Conservation (phyloP, 2,797 vertebrate species). For the Stomatorhinus walkeri region DNA sequence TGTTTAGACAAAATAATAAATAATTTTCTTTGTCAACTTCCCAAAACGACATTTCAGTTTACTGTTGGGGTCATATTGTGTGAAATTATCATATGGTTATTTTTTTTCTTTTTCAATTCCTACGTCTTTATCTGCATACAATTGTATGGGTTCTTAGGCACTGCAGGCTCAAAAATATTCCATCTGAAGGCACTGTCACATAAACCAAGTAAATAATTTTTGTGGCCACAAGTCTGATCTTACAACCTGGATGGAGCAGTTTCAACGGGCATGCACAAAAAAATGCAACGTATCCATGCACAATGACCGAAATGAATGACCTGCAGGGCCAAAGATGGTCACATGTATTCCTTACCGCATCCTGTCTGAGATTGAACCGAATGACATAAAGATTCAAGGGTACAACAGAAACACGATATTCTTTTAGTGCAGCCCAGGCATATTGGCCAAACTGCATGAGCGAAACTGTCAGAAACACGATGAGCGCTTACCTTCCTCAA, state of each 20-base stretch:
- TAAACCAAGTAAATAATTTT: neutral
- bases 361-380: neutral
- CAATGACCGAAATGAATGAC: neutral
- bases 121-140: neutral
- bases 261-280: neutral
- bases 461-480: neutral
- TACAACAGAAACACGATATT: neutral
- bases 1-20: neutral
- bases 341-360: neutral
- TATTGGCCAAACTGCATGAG: neutral
- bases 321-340: neutral
- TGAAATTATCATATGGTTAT: neutral
- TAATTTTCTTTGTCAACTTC: neutral
- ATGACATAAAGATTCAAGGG: neutral
- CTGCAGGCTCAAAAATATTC: neutral
- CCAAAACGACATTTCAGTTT: neutral
- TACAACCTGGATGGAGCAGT: neutral
- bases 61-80: neutral
- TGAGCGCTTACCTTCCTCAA: constrained; percentile 57
- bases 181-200: neutral
- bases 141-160: neutral
- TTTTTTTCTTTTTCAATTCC: neutral
- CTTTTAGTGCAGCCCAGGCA: neutral
- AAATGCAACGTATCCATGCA: neutral
- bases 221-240: too few species aligned